Evolutionary conservation across 2,888 invertebrate species (phyloP).

Genomic region (Tinea pellionella): DNA sequence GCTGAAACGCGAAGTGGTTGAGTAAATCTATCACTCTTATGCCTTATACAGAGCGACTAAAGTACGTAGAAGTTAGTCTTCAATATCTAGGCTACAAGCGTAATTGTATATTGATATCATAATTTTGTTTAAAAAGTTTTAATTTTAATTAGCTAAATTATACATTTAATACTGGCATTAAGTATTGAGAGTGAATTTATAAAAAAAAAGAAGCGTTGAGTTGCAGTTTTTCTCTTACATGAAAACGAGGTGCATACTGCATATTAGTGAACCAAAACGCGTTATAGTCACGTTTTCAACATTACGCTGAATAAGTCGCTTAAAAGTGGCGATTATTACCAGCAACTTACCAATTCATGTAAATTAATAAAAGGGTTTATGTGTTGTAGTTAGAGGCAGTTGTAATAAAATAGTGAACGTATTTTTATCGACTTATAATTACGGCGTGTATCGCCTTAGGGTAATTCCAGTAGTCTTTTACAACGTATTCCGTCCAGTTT

Average conservation of each 20-base stretch:
- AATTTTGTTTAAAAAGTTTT: too few relatives aligned
- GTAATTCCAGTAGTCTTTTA: background rate
- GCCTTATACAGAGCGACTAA: too few relatives aligned
- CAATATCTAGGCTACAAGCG: too few relatives aligned
- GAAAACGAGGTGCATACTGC: slow-evolving; percentile 56
- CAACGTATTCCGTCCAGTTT: slow-evolving; percentile 10
- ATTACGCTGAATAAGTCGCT: slow-evolving; percentile 8
- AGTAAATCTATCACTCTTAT: too few relatives aligned
- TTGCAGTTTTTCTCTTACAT: too few relatives aligned
- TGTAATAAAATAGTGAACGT: background rate
- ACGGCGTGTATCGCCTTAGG: background rate
- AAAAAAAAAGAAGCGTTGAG: too few relatives aligned
- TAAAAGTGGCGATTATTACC: slow-evolving; percentile 8
- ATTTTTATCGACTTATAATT: slow-evolving; percentile 7
- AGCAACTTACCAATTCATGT: background rate
- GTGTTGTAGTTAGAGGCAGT: background rate
- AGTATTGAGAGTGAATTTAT: too few relatives aligned
- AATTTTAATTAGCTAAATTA: too few relatives aligned
- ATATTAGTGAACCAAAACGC: slow-evolving; percentile 21
- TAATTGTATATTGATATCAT: too few relatives aligned
- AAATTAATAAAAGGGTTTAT: background rate
- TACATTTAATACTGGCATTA: too few relatives aligned
- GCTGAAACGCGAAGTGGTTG: too few relatives aligned
- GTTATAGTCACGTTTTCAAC: slow-evolving; percentile 8
- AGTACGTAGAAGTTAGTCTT: too few relatives aligned